Evolutionary conservation across 2,113 vertebrate species (phyloP), one percentile per base, ranked within the genome.

Genomic region (Genyomyrus donnyi): DNA sequence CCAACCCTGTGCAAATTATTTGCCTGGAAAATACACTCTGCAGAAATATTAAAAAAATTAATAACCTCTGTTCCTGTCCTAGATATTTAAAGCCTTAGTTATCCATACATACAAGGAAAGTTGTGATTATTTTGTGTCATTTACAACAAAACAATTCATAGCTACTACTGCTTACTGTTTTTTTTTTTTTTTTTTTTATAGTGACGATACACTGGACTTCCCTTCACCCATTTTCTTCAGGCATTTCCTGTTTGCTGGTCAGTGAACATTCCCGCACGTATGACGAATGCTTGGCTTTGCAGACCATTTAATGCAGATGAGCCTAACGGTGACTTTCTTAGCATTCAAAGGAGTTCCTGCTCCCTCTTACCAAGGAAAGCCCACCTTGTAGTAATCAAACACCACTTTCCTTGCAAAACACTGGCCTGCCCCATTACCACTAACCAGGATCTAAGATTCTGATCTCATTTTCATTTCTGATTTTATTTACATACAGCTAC

Each of bases 211-310:
- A 11, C 84, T n/a, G 84, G 46, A 11, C 6, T 48, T 46, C 45
- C 48, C 0, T 35, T 27, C 1, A 17, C 31, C n/a, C 17, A 1
- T 31, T 42, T 89, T 66, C 49, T 49, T 85, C 49, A 83, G 88
- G 88, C 74, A 56, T 89, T 89, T 89, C 77, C 49, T 84, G 74
- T 89, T 62, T 48, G 24, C 80, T 58, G 15, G 50, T 89, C 77
- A 45, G 6, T 53, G 0, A 21, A 89, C 62, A 86, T 50, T 85
- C n/a, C 62, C 46, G 91, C 90, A 89, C 85, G 6, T 2, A 52
- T 52, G 49, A 27, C 77, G 42, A 83, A 83, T 24, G 42, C 31
- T 39, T 45, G 35, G 35, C 77, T 21, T 70, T 31, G 62, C 10
- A 1, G n/a, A 31, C 10, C 3, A 27, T 27, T 70, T 31, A 27